These are phyloP conservation scores for Ferdinandea cuprea DNA, from an alignment of 2,888 invertebrate genomes.

Conservation along the genomic window DNA sequence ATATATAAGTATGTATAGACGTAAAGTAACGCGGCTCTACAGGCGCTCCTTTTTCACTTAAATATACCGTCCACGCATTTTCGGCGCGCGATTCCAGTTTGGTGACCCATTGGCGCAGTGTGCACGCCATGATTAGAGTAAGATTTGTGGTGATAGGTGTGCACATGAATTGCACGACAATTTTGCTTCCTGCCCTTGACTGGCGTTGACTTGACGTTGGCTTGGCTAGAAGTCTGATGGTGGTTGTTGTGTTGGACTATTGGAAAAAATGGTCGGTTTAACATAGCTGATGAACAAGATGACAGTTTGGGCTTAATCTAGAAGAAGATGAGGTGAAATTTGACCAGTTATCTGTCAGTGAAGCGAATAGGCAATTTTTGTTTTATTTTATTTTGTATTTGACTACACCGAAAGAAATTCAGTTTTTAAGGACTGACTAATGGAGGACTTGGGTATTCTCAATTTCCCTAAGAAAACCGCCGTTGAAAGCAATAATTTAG, in stretches of 20 bases:
- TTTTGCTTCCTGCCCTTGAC: conserved; percentile 70
- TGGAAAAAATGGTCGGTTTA: neutral
- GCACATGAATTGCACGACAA: conserved; percentile 62
- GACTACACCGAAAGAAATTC: no score
- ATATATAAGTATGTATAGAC: no score
- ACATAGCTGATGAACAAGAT: no score
- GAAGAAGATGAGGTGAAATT: no score
- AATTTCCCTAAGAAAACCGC: no score
- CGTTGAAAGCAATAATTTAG: no score
- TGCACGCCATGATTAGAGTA: conserved; percentile 65
- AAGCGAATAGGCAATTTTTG: no score
- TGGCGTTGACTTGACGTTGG: conserved; percentile 5
- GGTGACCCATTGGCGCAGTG: conserved; percentile 71
- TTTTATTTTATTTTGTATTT: no score
- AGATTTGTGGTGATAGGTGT: conserved; percentile 72
- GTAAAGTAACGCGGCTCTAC: conserved; percentile 18
- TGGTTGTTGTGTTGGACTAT: conserved; percentile 8
- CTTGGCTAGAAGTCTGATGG: neutral
- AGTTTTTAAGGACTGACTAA: no score
- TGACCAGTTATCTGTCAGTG: no score
- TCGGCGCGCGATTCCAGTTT: conserved; percentile 65
- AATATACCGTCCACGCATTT: conserved; percentile 75
- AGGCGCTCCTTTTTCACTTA: conserved; percentile 73
- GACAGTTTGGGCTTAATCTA: no score
- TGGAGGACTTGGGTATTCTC: no score